Base-by-base conservation (phyloP, 1,140 invertebrate genomes). In the Drosophila simulans region DNA sequence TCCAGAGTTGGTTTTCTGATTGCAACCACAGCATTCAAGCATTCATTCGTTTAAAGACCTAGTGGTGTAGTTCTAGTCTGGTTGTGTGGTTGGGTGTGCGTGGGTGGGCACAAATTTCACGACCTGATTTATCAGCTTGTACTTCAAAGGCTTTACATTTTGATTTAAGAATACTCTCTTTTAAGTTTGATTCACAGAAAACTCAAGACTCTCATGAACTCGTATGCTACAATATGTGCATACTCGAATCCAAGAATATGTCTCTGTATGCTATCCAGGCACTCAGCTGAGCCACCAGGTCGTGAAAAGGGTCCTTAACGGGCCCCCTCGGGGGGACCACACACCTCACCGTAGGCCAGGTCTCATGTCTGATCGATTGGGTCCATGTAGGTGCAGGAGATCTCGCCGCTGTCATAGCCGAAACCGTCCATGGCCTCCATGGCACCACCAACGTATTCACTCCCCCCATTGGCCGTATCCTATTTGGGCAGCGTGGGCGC, bases 381-480 rank as follows among this genome's bases (percentile, higher is more conserved):
- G 69, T 91, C 90, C 90, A 91, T 91, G 70, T 91, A 91, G 73
- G 90, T 91, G 83, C 90, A 91, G 63, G 90, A 91, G 78, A 91
- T 91, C 40, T 91, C 90, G 65, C 84, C 81, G 77, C 86, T 91
- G 49, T 85, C 89, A 40, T 91, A 91, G 75, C 90, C 90, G 77
- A 88, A 91, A 81, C 78, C 63, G 37, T 62, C 82, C 57, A 69
- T 71, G 46, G 59, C 66, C 56, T 60, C 55, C 68, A 56, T 63
- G 75, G 64, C 63, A 51, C 64, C 64, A 53, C 59, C 74, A 76
- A 77, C 80, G 35, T 84, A 90, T 71, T 85, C 77, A 91, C 83
- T 73, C 75, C 90, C 90, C 90, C 90, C 90, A 69, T 75, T 88
- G 90, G 90, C 90, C 90, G 90, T 90, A 91, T 91, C 90, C 91